A percentile compares a stretch with the other conserved stretches of the same genome.
phyloP scores from a whole-genome alignment of 2,797 vertebrate genomes.

The Morus bassanus region DNA sequence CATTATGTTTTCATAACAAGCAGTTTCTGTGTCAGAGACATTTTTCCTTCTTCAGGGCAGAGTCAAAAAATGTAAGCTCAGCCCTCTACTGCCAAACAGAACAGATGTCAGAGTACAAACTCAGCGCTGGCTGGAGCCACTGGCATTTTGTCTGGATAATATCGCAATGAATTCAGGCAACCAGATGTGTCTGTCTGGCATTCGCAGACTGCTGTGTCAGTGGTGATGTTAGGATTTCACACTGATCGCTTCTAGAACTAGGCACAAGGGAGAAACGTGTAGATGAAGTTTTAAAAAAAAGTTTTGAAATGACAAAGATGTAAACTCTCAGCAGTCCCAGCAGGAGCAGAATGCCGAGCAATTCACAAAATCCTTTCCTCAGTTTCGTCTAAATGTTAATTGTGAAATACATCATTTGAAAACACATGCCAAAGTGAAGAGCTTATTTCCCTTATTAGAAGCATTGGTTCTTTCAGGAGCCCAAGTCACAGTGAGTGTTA shows the following conservation, averaged over 20 bases:
- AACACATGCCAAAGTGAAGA: background rate
- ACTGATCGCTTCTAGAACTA: background rate
- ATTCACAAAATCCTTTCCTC: background rate
- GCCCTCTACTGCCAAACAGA: background rate
- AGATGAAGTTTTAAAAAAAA: background rate
- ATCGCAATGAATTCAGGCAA: slow-evolving; percentile 4
- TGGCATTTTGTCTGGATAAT: slow-evolving; percentile 51
- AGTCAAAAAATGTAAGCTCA: background rate
- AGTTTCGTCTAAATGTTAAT: background rate
- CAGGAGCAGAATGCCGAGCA: background rate
- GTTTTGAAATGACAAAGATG: background rate
- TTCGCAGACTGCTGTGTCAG: slow-evolving; percentile 4
- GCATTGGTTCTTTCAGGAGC: background rate
- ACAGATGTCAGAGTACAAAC: slow-evolving; percentile 49
- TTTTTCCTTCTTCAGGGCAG: background rate
- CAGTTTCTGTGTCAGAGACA: background rate
- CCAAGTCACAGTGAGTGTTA: background rate
- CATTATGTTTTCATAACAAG: background rate
- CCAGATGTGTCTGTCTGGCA: slow-evolving; percentile 31
- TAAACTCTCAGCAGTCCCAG: background rate
- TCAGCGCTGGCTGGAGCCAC: slow-evolving; percentile 4
- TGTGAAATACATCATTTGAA: background rate
- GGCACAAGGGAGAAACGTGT: background rate
- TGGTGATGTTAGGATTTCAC: background rate
- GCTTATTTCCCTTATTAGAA: background rate